Base-by-base conservation (phyloP, 2,888 invertebrate species). In the Cacoxenus indagator region DNA sequence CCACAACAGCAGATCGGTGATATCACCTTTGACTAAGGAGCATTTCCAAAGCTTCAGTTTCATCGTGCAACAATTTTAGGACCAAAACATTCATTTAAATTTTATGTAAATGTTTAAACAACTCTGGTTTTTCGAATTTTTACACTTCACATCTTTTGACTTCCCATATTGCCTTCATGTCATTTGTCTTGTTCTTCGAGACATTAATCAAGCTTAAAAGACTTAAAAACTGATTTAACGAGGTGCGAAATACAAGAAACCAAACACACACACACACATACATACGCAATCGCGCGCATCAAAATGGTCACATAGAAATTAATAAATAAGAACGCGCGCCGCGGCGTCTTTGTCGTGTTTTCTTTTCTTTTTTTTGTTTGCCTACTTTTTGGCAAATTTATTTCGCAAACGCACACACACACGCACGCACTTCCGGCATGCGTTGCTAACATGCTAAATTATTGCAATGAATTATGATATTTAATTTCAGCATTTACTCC, bases 401-500 rank as follows among this genome's bases (percentile, higher is more conserved):
- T 48, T 14, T 17, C 3, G 78, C 76, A 71, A 65, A 72, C 68
- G 71, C 70, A 69, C 69, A 69, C 45, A 69, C 31, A 31, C 17
- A 17, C 48, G 2, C 46, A 55, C 68, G 19, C 65, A 62, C 45
- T 67, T 66, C 65, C 59, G 67, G 65, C 71, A 70, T 70, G 74
- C 73, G 75, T 75, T 67, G 70, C 75, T 69, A 80, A 81, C 77
- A 83, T 84, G 82, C 80, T 84, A 82, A 84, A 81, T 84, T 84
- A 84, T 84, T 79, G 75, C 84, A 75, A 80, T 84, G 84, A 84
- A 84, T 84, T 84, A 84, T 84, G 78, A 83, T 84, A 84, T 84
- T n/a, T 84, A 84, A 84, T 84, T 84, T 84, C 73, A 78, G 74
- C 75, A 81, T 70, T 75, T 4, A 37, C 37, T 1, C 37, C 37